These are phyloP conservation scores for Eupithecia exiguata DNA, from an alignment of 2,888 invertebrate species.

Conservation along the genomic window DNA sequence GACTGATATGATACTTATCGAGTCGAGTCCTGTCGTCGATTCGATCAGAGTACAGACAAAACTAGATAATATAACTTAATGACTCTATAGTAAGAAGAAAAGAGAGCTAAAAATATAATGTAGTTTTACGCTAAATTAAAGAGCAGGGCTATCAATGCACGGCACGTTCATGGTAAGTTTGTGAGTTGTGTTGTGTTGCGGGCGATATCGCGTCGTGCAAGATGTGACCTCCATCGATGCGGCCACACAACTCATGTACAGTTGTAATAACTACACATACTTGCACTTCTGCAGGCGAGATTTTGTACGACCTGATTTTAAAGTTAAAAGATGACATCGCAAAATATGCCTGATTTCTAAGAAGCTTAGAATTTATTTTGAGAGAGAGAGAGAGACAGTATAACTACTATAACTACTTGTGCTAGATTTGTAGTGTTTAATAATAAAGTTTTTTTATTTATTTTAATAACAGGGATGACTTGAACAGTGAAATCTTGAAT, in stretches of 20 bases:
- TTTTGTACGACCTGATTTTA: conserved; percentile 11
- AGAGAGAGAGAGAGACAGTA: not conserved
- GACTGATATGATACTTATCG: no score
- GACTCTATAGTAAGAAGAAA: no score
- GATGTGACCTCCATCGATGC: conserved; percentile 37
- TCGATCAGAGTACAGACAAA: no score
- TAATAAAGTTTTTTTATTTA: not conserved
- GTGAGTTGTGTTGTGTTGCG: not conserved
- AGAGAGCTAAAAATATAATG: no score
- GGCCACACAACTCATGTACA: conserved; percentile 17
- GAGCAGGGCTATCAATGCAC: not conserved
- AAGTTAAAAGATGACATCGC: conserved; percentile 1
- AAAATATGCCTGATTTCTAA: not conserved
- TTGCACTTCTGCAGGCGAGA: not conserved
- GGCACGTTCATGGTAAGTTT: not conserved
- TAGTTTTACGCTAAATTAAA: not conserved
- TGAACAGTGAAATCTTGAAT: not conserved
- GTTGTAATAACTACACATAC: conserved; percentile 18
- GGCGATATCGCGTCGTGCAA: conserved; percentile 24
- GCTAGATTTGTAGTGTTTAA: not conserved
- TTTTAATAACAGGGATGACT: not conserved
- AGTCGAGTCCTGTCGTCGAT: no score
- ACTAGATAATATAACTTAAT: no score
- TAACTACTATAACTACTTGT: no score
- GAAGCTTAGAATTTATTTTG: conserved; percentile 4